Evolutionary conservation across 2,797 vertebrate species (phyloP).

Genomic region (Betta splendens): DNA sequence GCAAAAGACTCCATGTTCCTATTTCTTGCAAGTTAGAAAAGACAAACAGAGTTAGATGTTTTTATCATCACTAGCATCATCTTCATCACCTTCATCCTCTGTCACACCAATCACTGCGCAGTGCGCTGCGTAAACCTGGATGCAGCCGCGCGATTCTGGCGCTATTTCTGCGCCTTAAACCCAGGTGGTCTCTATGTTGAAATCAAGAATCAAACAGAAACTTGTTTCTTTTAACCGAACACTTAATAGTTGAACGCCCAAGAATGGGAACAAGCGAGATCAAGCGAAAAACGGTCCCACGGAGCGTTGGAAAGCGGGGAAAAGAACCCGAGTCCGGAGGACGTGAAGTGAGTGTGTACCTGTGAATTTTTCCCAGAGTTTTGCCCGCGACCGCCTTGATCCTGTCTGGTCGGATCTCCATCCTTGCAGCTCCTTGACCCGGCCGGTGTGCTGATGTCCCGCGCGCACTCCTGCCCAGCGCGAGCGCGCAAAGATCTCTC

Average conservation of each 20-base stretch:
- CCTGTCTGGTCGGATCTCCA: slow-evolving; percentile 87
- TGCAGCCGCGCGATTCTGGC: neutral
- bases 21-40: neutral
- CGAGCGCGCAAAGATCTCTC: slow-evolving; percentile 43
- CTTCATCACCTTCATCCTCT: slow-evolving; percentile 17
- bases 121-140: slow-evolving; percentile 6
- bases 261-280: neutral
- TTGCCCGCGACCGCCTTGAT: slow-evolving; percentile 82
- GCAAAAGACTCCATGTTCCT: neutral
- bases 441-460: slow-evolving; percentile 77
- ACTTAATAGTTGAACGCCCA: slow-evolving; percentile 7
- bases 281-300: neutral
- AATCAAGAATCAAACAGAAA: slow-evolving; percentile 19
- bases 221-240: slow-evolving; percentile 21
- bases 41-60: neutral
- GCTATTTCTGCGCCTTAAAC: neutral
- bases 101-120: neutral
- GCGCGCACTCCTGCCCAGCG: slow-evolving; percentile 60
- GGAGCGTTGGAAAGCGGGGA: slow-evolving; percentile 21
- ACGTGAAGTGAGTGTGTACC: slow-evolving; percentile 63
- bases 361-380: slow-evolving; percentile 85
- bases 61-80: neutral
- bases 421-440: slow-evolving; percentile 80
- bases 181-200: neutral
- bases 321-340: slow-evolving; percentile 1